phyloP scores from a whole-genome alignment of 2,888 invertebrate genomes.

The Priocnemis perturbator region DNA sequence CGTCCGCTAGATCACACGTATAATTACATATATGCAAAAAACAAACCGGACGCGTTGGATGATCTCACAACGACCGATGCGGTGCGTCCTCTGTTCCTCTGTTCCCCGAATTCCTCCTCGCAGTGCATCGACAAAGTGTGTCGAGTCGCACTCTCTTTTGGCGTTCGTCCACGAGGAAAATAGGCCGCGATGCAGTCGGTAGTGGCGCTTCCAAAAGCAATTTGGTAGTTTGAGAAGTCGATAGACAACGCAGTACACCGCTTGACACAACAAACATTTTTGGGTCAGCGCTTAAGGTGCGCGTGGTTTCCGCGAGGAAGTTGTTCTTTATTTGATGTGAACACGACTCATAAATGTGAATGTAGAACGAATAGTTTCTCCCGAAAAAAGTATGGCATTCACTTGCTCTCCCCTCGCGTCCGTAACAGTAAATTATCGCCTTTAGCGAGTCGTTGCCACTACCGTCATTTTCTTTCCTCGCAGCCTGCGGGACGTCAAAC shows the following conservation, averaged over 20 bases:
- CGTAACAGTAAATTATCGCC: neutral
- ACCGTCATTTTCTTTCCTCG: neutral
- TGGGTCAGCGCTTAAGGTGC: too few species aligned
- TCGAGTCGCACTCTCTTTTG: conserved; percentile 46
- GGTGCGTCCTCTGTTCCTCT: conserved; percentile 19
- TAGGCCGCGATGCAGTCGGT: conserved; percentile 35
- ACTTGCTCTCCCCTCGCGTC: too few species aligned
- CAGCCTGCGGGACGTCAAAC: neutral
- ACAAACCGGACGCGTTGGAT: conserved; percentile 14
- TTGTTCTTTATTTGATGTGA: too few species aligned
- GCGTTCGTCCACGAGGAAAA: conserved; percentile 51
- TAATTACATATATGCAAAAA: too few species aligned
- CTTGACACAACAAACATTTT: too few species aligned
- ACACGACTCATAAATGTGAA: too few species aligned
- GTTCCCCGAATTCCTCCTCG: conserved; percentile 34
- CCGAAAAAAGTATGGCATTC: too few species aligned
- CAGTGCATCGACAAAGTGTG: conserved; percentile 37
- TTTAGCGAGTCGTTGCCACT: neutral
- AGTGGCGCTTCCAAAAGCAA: neutral
- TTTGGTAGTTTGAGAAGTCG: too few species aligned
- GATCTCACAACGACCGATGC: conserved; percentile 18
- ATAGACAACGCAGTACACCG: too few species aligned
- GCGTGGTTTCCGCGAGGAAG: too few species aligned
- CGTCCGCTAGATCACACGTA: too few species aligned
- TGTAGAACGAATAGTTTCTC: too few species aligned